These are phyloP conservation scores for Stenchaetothrips biformis DNA, from an alignment of 2,888 invertebrate genomes.

Conservation along the genomic window DNA sequence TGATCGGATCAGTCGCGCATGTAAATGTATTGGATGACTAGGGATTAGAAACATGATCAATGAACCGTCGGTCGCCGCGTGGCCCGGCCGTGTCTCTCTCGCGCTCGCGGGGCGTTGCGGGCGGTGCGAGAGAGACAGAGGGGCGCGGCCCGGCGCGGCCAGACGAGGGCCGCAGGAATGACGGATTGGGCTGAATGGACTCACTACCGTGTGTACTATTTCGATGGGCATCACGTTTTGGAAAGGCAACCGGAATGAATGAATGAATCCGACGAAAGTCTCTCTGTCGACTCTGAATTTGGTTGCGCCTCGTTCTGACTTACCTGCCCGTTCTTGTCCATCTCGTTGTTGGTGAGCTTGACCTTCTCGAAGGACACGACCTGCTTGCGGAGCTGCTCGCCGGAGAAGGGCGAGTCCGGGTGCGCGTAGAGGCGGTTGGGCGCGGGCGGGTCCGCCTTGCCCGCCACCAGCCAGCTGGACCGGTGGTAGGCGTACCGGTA, in stretches of 20 bases:
- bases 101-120: neutral
- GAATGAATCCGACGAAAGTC: neutral
- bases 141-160: too few relatives aligned
- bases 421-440: conserved; percentile 69
- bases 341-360: conserved; percentile 78
- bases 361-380: conserved; percentile 79
- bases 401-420: conserved; percentile 75
- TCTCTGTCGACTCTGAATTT: too few relatives aligned
- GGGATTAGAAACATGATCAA: conserved; percentile 21
- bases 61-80: neutral
- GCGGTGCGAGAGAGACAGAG: neutral
- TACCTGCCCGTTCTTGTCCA: conserved; percentile 62
- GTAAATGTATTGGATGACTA: conserved; percentile 16
- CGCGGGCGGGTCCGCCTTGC: conserved; percentile 73
- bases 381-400: conserved; percentile 70
- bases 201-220: too few relatives aligned
- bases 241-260: neutral
- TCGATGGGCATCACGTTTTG: too few relatives aligned
- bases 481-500: conserved; percentile 79
- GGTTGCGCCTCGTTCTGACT: too few relatives aligned
- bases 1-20: conserved; percentile 12
- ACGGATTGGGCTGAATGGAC: neutral
- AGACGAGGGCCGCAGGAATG: neutral
- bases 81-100: neutral
- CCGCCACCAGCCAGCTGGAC: conserved; percentile 76